Evolutionary conservation across 2,888 invertebrate species (phyloP).

Genomic region (Margaritifera margaritifera): DNA sequence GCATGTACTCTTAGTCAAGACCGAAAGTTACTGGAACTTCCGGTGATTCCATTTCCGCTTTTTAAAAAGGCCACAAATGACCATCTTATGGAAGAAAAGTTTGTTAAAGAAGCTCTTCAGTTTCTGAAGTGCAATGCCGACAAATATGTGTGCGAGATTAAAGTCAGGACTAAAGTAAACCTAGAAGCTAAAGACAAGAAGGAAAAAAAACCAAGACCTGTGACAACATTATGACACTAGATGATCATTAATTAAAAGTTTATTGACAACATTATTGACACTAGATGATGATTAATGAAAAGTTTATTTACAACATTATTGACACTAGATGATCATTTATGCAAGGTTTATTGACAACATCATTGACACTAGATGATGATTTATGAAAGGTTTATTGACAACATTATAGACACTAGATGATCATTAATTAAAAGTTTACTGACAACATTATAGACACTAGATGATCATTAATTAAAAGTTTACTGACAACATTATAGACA

Average conservation of each 20-base stretch:
- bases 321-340: no score
- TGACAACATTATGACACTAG: background rate
- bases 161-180: slow-evolving; percentile 44
- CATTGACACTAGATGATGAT: no score
- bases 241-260: no score
- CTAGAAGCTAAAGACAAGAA: slow-evolving; percentile 14
- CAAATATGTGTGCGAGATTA: slow-evolving; percentile 46
- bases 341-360: no score
- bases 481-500: background rate
- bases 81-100: slow-evolving; percentile 35
- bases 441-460: no score
- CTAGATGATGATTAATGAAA: no score
- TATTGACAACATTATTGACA: no score
- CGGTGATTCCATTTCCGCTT: slow-evolving; percentile 47
- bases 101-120: slow-evolving; percentile 28
- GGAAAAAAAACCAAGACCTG: background rate
- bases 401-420: background rate
- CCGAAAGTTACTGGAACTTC: slow-evolving; percentile 52
- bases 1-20: slow-evolving; percentile 44
- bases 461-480: no score
- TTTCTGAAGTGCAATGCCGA: slow-evolving; percentile 41
- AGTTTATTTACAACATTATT: background rate
- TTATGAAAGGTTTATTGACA: no score
- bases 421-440: no score
- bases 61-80: slow-evolving; percentile 48